Conservation (phyloP, 2,888 invertebrate species). For the Pachymerium ferrugineum region DNA sequence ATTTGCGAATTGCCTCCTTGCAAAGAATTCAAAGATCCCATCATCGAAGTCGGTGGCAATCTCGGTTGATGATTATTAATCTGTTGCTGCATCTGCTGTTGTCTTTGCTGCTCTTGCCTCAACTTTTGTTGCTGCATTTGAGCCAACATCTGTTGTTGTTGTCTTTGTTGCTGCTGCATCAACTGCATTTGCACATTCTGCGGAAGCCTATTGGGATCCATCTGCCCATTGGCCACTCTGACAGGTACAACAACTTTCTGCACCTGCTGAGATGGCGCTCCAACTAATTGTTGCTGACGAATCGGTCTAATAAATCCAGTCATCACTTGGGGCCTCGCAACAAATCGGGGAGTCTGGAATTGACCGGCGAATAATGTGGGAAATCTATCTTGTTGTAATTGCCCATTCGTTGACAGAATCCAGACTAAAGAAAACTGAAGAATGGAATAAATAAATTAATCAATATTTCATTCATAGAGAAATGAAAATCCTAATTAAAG, state of each 20-base stretch:
- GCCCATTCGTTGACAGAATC: neutral
- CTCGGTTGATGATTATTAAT: neutral
- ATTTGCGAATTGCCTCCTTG: neutral
- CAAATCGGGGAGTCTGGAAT: constrained; percentile 14
- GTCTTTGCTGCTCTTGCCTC: constrained; percentile 9
- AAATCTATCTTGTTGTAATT: constrained; percentile 18
- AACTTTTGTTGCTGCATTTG: constrained; percentile 19
- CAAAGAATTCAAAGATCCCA: neutral
- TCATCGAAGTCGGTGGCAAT: neutral
- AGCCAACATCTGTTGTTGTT: constrained; percentile 11
- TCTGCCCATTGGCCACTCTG: neutral
- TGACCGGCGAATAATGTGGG: constrained; percentile 25
- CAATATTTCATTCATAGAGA: no score
- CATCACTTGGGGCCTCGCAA: neutral
- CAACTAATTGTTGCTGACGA: neutral
- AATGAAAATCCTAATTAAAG: no score
- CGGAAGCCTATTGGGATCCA: neutral
- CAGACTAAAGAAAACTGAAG: neutral
- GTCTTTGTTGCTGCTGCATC: constrained; percentile 10
- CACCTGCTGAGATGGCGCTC: neutral
- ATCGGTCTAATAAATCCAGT: neutral
- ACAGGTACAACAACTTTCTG: neutral
- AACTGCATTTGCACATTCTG: neutral
- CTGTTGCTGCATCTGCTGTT: constrained; percentile 27
- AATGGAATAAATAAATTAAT: neutral